Base-by-base conservation (phyloP, 1,140 invertebrate species). In the Rhynchophorus ferrugineus region DNA sequence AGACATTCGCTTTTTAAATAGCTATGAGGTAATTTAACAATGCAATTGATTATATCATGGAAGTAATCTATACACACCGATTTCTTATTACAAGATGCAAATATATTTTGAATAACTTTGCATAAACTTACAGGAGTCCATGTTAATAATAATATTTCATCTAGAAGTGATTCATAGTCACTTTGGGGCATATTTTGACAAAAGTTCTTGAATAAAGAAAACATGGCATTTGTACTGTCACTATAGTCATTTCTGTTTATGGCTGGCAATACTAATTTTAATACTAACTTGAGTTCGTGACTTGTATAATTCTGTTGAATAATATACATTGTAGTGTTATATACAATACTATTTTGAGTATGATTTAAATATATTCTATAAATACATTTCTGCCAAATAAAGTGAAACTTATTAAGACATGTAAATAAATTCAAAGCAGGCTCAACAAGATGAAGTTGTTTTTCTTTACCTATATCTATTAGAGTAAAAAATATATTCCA, bases 401-500 rank as follows among this genome's bases (percentile, higher is more conserved):
- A 38, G 39, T 65, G 62, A 20, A 68, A 50, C 42, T 24, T 42
- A 44, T 20, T 41, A 5, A 67, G 35, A 41, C 56, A 55, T 35
- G 47, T 48, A n/a, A 66, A 59, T 29, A 69, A 47, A 18, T 60
- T 49, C 13, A 67, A 53, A 13, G 63, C 49, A 1, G 64, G 60
- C 43, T 55, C 49, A 18, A 69, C 59, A 18, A 69, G 49, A 60
- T 69, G 63, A 20, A 62, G 56, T 49, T 66, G 64, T 48, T 69
- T 69, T 51, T 69, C 67, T 59, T 63, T 62, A 5, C 60, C 55
- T 17, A 63, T 58, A 50, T 69, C 67, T 21, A 64, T 52, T 20
- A 69, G 44, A n/a, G 59, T 53, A 52, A 68, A 69, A 49, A 63
- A 65, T 49, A 59, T 56, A 34, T 55, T 41, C 67, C 65, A 68